Evolutionary conservation across 2,113 vertebrate genomes (phyloP).

Genomic region (Sphaerodactylus townsendi): DNA sequence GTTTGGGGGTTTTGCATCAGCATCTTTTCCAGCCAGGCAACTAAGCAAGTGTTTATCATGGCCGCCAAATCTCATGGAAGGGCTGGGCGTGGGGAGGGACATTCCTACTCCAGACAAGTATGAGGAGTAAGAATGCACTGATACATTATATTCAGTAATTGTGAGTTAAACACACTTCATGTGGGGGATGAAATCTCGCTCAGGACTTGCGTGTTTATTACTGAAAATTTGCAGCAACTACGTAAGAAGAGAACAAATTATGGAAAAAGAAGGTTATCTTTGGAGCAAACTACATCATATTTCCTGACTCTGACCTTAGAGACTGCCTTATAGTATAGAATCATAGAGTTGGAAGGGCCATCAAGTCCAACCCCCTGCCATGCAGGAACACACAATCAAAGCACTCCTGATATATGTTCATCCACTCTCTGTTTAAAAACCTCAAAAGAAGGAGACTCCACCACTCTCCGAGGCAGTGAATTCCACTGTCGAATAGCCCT

Average conservation of each 20-base stretch:
- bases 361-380: no score
- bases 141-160: neutral
- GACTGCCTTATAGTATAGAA: neutral
- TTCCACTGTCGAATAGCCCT: no score
- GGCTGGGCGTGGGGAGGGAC: neutral
- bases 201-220: neutral
- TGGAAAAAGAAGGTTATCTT: neutral
- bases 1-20: conserved; percentile 32
- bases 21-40: neutral
- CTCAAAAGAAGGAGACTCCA: no score
- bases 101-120: neutral
- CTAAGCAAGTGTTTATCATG: conserved; percentile 6
- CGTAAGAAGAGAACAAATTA: neutral
- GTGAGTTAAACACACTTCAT: neutral
- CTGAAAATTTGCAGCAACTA: neutral
- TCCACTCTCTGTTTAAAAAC: no score
- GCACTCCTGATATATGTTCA: no score
- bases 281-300: neutral
- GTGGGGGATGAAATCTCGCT: neutral
- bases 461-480: no score
- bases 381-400: no score
- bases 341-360: no score
- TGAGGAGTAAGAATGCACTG: neutral
- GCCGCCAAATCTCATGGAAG: neutral
- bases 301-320: neutral